Percentiles rank a stretch among this genome's conserved stretches.
Evolutionary conservation across 2,797 vertebrate species (phyloP).

Genomic region (Malacoctenus gilli): DNA sequence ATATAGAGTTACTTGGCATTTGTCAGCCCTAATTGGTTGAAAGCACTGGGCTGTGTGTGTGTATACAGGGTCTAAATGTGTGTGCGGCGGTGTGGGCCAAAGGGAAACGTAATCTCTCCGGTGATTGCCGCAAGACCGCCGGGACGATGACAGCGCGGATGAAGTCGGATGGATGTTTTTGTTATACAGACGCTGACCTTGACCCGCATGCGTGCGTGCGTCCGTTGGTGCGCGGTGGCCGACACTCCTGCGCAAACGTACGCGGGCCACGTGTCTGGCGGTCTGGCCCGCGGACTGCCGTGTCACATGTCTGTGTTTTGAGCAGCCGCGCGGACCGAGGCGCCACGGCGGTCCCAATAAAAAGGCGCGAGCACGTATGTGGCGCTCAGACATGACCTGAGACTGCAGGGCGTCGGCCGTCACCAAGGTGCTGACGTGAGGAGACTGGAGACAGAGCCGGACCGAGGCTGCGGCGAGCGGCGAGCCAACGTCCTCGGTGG

Average conservation of each 20-base stretch:
- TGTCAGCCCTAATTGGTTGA: conserved; percentile 56
- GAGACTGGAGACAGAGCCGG: no score
- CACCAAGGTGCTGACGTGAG: no score
- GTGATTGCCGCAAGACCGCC: conserved; percentile 26
- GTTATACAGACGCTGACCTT: conserved; percentile 15
- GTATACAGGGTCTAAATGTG: conserved; percentile 21
- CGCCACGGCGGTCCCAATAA: conserved; percentile 44
- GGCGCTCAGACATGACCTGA: conserved; percentile 8
- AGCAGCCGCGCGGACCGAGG: conserved; percentile 38
- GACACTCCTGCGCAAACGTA: neutral
- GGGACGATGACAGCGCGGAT: conserved; percentile 43
- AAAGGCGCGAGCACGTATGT: conserved; percentile 18
- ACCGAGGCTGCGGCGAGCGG: no score
- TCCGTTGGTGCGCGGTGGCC: conserved; percentile 2
- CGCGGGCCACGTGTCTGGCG: conserved; percentile 8
- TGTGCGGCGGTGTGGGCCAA: conserved; percentile 30
- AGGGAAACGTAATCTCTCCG: conserved; percentile 40
- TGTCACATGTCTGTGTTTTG: conserved; percentile 51
- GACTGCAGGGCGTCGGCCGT: no score
- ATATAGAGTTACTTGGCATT: conserved; percentile 67
- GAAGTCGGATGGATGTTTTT: conserved; percentile 36
- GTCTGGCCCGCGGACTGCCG: conserved; percentile 11
- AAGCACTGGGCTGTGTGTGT: conserved; percentile 17
- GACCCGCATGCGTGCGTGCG: conserved; percentile 7
- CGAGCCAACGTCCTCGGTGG: no score